Conservation (phyloP, 2,888 invertebrate genomes). For the Agriopis leucophaearia region DNA sequence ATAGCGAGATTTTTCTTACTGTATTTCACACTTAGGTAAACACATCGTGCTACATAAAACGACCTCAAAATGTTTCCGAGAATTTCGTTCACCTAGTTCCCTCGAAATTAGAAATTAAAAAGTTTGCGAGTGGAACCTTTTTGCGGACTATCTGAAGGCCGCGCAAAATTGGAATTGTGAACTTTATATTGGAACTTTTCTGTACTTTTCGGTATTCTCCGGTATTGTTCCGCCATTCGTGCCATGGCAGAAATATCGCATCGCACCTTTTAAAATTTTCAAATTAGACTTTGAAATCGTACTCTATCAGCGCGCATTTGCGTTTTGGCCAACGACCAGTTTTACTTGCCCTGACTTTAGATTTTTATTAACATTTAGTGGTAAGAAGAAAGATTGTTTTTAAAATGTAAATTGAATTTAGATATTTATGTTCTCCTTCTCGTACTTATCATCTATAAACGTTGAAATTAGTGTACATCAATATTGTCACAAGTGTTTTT, state of each 20-base stretch:
- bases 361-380: too few relatives aligned
- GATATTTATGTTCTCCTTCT: too few relatives aligned
- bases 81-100: constrained; percentile 34
- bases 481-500: too few relatives aligned
- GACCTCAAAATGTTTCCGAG: constrained; percentile 32
- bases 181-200: constrained; percentile 42
- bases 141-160: constrained; percentile 41
- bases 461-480: too few relatives aligned
- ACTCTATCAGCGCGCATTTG: constrained; percentile 20
- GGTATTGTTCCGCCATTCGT: constrained; percentile 41
- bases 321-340: not conserved
- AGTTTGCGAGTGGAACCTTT: constrained; percentile 39
- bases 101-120: constrained; percentile 40
- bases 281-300: constrained; percentile 43
- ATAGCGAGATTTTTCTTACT: not conserved
- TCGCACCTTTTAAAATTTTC: constrained; percentile 44
- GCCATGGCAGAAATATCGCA: constrained; percentile 22
- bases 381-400: not conserved
- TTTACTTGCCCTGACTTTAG: not conserved
- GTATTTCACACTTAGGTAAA: not conserved
- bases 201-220: constrained; percentile 45
- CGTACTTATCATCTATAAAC: too few relatives aligned
- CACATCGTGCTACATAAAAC: constrained; percentile 14
- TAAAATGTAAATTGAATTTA: not conserved
- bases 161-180: constrained; percentile 45